Evolutionary conservation across 2,888 invertebrate genomes (phyloP).

Genomic region (Nezara viridula): DNA sequence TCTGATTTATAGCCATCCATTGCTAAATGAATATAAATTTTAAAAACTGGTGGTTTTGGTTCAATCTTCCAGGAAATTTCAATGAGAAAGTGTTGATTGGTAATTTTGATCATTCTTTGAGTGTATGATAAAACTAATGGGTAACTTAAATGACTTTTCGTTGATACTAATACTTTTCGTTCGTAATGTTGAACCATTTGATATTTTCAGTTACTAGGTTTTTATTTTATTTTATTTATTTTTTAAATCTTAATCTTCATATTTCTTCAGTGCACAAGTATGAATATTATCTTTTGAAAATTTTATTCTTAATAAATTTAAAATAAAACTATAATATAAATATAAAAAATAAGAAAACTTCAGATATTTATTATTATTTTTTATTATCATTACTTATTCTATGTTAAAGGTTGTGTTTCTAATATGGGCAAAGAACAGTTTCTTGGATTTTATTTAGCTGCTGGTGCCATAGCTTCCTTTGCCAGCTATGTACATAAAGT

Average conservation of each 20-base stretch:
- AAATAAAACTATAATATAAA: too few relatives aligned
- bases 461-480: slow-evolving; percentile 89
- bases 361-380: too few relatives aligned
- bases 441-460: slow-evolving; percentile 88
- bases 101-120: neutral
- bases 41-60: neutral
- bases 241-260: too few relatives aligned
- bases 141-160: neutral
- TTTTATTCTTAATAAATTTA: too few relatives aligned
- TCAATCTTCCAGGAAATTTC: neutral
- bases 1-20: too few relatives aligned
- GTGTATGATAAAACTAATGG: neutral
- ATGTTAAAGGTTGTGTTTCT: slow-evolving; percentile 76
- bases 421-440: slow-evolving; percentile 93
- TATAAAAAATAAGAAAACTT: too few relatives aligned
- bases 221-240: neutral
- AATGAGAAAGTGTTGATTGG: neutral
- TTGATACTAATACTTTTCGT: neutral
- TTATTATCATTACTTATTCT: too few relatives aligned
- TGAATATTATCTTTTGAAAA: too few relatives aligned
- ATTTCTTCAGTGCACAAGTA: too few relatives aligned
- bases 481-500: slow-evolving; percentile 87
- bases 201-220: neutral
- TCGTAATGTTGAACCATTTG: neutral
- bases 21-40: neutral